Conservation (phyloP, 2,888 invertebrate genomes). For the Neoascia interrupta region DNA sequence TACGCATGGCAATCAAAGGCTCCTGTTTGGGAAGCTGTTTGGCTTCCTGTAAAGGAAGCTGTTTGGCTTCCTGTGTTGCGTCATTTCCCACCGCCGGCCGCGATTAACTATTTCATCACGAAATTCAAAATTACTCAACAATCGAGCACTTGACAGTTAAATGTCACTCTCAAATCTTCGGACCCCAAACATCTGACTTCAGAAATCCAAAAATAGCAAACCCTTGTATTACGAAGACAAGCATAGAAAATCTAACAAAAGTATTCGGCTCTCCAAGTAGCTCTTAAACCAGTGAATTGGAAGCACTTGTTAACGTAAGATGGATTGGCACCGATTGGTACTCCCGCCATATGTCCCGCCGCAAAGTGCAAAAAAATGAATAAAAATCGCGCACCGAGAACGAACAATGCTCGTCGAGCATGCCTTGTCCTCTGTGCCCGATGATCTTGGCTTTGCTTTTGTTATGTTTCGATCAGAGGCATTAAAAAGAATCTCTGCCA, state of each 20-base stretch:
- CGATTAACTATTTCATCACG: neutral
- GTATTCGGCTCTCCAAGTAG: constrained; percentile 8
- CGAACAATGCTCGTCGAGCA: neutral
- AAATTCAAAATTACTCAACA: neutral
- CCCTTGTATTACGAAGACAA: too few relatives aligned
- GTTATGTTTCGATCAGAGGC: neutral
- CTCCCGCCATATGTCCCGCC: neutral
- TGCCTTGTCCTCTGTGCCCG: neutral
- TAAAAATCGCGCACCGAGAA: neutral
- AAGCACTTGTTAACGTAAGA: constrained; percentile 12
- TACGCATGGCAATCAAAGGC: too few relatives aligned
- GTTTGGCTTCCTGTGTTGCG: neutral
- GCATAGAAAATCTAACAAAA: too few relatives aligned
- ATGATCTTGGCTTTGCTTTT: neutral
- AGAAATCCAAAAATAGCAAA: constrained; percentile 39
- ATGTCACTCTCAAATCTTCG: constrained; percentile 8
- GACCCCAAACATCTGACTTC: neutral
- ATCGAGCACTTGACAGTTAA: neutral
- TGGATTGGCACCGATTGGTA: constrained; percentile 27
- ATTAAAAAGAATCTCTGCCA: neutral
- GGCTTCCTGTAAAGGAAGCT: too few relatives aligned
- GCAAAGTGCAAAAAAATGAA: constrained; percentile 16
- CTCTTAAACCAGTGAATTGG: constrained; percentile 7
- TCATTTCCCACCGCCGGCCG: neutral
- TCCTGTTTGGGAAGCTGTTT: too few relatives aligned